Base-by-base conservation (phyloP, 2,888 invertebrate genomes). In the Mylabris sibirica region DNA sequence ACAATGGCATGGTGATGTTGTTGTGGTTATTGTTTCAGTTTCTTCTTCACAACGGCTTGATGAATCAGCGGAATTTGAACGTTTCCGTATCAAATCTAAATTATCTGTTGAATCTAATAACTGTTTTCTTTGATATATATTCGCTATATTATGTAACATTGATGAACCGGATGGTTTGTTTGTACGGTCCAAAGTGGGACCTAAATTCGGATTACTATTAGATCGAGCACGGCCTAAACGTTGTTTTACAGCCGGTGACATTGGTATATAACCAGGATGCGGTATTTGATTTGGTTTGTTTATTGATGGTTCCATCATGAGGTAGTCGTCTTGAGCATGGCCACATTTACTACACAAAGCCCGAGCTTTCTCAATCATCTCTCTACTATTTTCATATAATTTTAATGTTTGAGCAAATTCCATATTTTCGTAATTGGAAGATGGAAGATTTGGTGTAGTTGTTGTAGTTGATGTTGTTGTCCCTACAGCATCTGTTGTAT, bases 341-440 rank as follows among this genome's bases (percentile, higher is more conserved):
- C 89, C 89, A 81, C 92, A 93, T 82, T 92, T 92, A 35, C 86
- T 86, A 77, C 92, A 93, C 17, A 89, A 78, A 71, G 80, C 78
- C 68, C 76, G 69, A 66, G 79, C 81, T 64, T 82, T 84, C 53
- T 83, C 81, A 0, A 81, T 78, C 14, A 85, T 82, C 76, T 92
- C 92, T 80, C 90, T 91, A 62, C 93, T 91, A 82, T 94, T 94
- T 84, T 93, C 93, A 77, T 93, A 93, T 75, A 92, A 89, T 79
- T 92, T 90, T 61, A 93, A 84, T 0, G 93, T 93, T 76, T 93
- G 89, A 71, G 92, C 92, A 83, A 93, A 94, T 78, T 92, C 91
- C 76, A 94, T 87, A 79, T 92, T 92, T 75, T 90, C 92, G 77
- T 92, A 92, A 63, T 73, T 74, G 63, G 72, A 69, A 38, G 73